These are phyloP conservation scores for Gastracanthus pulcherrimus DNA, from an alignment of 2,888 invertebrate species.

Conservation along the genomic window DNA sequence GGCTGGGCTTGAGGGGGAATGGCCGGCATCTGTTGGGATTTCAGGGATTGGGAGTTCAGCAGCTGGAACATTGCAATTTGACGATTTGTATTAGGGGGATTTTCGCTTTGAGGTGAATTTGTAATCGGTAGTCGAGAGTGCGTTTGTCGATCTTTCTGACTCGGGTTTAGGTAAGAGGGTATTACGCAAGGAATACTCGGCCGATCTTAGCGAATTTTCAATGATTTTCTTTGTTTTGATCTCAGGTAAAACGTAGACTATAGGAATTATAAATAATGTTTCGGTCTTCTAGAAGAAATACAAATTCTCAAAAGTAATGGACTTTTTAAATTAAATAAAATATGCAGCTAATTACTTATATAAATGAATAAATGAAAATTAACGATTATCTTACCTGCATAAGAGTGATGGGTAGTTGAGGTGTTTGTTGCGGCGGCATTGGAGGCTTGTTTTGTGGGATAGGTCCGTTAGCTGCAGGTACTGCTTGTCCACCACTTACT, in stretches of 20 bases:
- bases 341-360: neutral
- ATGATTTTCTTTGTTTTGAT: no score
- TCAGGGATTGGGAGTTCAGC: slow-evolving; percentile 71
- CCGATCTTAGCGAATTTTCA: no score
- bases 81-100: no score
- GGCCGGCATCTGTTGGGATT: slow-evolving; percentile 65
- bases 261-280: no score
- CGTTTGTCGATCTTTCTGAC: no score
- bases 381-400: slow-evolving; percentile 78
- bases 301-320: no score
- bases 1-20: slow-evolving; percentile 55
- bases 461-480: slow-evolving; percentile 81
- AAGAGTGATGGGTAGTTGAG: slow-evolving; percentile 66
- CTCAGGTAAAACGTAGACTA: no score
- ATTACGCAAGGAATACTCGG: no score
- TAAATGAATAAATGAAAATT: neutral
- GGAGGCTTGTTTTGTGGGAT: slow-evolving; percentile 77
- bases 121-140: no score
- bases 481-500: slow-evolving; percentile 83
- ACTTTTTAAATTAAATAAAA: no score
- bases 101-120: slow-evolving; percentile 1
- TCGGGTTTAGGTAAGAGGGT: no score
- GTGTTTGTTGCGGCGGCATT: slow-evolving; percentile 75
- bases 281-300: no score
- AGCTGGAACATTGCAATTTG: slow-evolving; percentile 60